Evolutionary conservation across 2,888 invertebrate species (phyloP).

Genomic region (Hanleya hanleyi): DNA sequence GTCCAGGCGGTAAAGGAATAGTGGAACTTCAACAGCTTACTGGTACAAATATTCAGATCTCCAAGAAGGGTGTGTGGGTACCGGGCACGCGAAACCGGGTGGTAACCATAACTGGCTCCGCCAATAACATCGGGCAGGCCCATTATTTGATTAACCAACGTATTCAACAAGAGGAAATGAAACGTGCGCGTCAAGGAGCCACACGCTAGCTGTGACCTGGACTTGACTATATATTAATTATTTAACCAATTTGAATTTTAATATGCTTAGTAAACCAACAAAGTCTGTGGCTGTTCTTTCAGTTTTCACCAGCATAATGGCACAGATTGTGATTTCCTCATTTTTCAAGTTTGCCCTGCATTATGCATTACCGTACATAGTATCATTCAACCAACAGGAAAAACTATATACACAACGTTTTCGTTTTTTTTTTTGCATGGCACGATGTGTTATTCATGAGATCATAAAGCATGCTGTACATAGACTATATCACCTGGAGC

Average conservation of each 20-base stretch:
- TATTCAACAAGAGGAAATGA: constrained; percentile 95
- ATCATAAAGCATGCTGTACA: constrained; percentile 5
- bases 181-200: constrained; percentile 86
- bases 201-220: constrained; percentile 46
- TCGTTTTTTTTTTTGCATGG: too few relatives aligned
- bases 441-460: background rate
- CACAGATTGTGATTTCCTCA: constrained; percentile 4
- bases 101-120: constrained; percentile 94
- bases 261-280: constrained; percentile 8
- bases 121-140: constrained; percentile 91
- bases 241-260: constrained; percentile 9
- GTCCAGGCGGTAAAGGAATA: constrained; percentile 96
- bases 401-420: background rate
- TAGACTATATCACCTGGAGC: background rate
- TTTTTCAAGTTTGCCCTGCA: constrained; percentile 10
- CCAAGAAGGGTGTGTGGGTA: constrained; percentile 97
- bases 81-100: constrained; percentile 98
- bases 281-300: background rate
- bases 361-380: background rate
- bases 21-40: constrained; percentile 98
- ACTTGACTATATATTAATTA: background rate
- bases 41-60: constrained; percentile 98
- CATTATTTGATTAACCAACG: constrained; percentile 97
- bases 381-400: background rate
- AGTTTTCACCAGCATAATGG: constrained; percentile 10